Conservation (phyloP, 2,797 vertebrate species). For the Chloroceryle inda region DNA sequence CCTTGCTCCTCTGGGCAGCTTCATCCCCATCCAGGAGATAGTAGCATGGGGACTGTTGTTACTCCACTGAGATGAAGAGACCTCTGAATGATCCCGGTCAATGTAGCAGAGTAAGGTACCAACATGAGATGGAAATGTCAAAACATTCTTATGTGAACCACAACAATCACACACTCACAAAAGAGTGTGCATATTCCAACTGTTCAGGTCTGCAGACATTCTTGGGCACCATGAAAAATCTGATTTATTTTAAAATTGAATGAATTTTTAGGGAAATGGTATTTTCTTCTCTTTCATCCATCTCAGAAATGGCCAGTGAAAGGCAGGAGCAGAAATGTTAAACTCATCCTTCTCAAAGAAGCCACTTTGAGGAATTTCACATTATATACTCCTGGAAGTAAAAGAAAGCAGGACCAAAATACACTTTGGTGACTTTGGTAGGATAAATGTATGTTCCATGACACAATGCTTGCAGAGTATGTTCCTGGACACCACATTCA, state of each 20-base stretch:
- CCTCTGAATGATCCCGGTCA: background rate
- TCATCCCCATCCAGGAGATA: background rate
- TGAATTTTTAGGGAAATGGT: background rate
- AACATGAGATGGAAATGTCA: background rate
- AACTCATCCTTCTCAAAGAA: background rate
- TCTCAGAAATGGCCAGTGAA: background rate
- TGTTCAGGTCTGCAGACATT: background rate
- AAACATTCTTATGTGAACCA: background rate
- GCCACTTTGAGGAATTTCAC: rapidly evolving
- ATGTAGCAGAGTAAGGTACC: background rate
- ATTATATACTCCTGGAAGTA: background rate
- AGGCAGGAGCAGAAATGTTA: background rate
- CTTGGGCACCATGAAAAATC: background rate
- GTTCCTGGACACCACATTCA: background rate
- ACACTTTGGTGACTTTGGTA: background rate
- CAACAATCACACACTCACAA: background rate
- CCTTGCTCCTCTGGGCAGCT: background rate
- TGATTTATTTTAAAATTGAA: background rate
- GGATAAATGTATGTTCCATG: background rate
- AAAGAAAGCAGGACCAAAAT: background rate
- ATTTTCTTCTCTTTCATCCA: background rate
- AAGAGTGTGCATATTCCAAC: background rate
- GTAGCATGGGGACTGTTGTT: background rate
- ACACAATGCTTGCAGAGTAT: background rate
- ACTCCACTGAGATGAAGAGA: background rate